These are phyloP conservation scores for Aurelia sp. DNA, from an alignment of 30 jellyfish, hydroid and myxozoan genomes.

Conservation along the genomic window DNA sequence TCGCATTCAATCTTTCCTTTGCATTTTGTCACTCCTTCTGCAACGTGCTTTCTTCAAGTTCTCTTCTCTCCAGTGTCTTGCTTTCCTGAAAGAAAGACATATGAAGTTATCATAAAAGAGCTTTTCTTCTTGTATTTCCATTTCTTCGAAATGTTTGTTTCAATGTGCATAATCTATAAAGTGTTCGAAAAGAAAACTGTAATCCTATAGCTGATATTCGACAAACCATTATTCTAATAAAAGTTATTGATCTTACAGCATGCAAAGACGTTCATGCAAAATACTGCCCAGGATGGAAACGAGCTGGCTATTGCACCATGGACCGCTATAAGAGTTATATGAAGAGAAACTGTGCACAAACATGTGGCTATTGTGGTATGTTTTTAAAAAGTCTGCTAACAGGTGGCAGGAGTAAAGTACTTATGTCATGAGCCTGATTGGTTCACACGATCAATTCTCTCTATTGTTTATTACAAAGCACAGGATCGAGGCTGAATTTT, in stretches of 20 bases:
- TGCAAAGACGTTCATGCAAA: conserved; percentile 18
- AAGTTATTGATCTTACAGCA: neutral
- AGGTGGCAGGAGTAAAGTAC: too few species aligned
- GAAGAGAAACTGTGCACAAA: conserved; percentile 32
- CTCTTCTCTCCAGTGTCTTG: neutral
- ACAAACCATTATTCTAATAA: neutral
- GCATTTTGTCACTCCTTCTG: neutral
- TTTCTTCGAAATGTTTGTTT: neutral
- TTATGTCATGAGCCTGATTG: too few species aligned
- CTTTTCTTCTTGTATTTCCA: neutral
- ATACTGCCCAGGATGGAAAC: conserved; percentile 43
- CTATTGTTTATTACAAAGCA: too few species aligned
- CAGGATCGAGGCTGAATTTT: too few species aligned
- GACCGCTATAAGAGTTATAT: conserved; percentile 10
- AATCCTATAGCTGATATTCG: too few species aligned
- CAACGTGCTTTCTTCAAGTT: neutral
- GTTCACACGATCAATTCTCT: too few species aligned
- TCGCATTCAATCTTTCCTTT: neutral
- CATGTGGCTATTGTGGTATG: conserved; percentile 54
- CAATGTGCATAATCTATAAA: too few species aligned
- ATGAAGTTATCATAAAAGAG: too few species aligned
- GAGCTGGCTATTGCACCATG: conserved; percentile 29
- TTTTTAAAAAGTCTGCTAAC: too few species aligned
- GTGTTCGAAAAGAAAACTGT: too few species aligned
- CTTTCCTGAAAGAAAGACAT: neutral